Evolutionary conservation across 2,797 vertebrate species (phyloP).

Genomic region (Epinephelus coioides): DNA sequence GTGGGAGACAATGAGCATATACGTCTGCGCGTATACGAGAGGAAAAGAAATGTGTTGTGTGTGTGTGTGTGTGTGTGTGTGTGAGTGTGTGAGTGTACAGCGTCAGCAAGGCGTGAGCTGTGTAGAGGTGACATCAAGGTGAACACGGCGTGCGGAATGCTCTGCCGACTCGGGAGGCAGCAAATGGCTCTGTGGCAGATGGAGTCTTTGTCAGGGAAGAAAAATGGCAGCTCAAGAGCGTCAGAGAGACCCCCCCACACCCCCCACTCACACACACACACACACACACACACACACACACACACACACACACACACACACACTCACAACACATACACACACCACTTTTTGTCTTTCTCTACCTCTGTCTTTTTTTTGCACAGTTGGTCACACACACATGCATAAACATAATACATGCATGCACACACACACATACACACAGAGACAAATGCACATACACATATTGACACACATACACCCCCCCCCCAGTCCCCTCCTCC

Average conservation of each 20-base stretch:
- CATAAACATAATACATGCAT: constrained; percentile 47
- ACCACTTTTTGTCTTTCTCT: constrained; percentile 48
- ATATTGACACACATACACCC: constrained; percentile 43
- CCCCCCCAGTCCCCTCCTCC: neutral
- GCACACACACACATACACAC: constrained; percentile 33
- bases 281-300: constrained; percentile 30
- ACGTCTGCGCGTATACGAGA: constrained; percentile 44
- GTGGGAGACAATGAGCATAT: constrained; percentile 52
- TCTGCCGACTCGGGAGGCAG: constrained; percentile 90
- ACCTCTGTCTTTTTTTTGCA: constrained; percentile 44
- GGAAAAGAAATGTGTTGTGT: constrained; percentile 48
- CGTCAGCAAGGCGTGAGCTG: constrained; percentile 83
- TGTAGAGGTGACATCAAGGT: constrained; percentile 97
- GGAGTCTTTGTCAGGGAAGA: constrained; percentile 98
- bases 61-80: constrained; percentile 54
- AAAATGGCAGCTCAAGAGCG: constrained; percentile 95
- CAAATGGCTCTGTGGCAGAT: constrained; percentile 98
- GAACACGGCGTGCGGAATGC: constrained; percentile 88
- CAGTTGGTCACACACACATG: constrained; percentile 48
- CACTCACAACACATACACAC: constrained; percentile 39
- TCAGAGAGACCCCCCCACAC: constrained; percentile 73
- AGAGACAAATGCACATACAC: constrained; percentile 51
- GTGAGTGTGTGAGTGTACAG: constrained; percentile 69
- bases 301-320: constrained; percentile 45
- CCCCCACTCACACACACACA: constrained; percentile 17